Conservation (phyloP, 2,888 invertebrate genomes). For the Drosophila pseudotakahashii region DNA sequence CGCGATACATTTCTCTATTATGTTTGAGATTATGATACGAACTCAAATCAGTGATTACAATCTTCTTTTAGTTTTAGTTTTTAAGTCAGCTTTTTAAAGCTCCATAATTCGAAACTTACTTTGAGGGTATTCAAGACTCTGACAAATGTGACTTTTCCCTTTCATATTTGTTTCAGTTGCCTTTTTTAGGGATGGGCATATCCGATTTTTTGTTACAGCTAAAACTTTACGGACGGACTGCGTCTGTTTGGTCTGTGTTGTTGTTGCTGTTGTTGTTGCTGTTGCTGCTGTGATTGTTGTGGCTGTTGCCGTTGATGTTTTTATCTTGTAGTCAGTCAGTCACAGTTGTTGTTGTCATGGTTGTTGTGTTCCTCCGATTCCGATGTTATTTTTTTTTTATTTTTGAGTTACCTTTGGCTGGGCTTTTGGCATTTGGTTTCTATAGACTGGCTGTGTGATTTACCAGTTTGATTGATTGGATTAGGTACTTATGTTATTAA, state of each 20-base stretch:
- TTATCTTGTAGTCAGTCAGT: conserved; percentile 79
- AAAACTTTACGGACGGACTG: conserved; percentile 58
- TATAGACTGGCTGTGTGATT: conserved; percentile 68
- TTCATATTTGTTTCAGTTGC: conserved; percentile 35
- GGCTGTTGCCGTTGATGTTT: conserved; percentile 79
- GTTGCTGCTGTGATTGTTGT: conserved; percentile 45
- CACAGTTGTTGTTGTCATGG: conserved; percentile 57
- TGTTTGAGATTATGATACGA: too few relatives aligned
- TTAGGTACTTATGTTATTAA: conserved; percentile 83
- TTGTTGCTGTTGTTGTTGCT: conserved; percentile 48
- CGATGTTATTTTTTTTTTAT: conserved; percentile 18
- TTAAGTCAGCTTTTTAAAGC: conserved; percentile 7
- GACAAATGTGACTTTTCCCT: conserved; percentile 32
- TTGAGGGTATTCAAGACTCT: conserved; percentile 38
- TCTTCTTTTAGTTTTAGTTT: neutral
- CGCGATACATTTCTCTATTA: too few relatives aligned
- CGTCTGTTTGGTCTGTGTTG: conserved; percentile 9
- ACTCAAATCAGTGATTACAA: too few relatives aligned
- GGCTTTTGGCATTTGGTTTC: conserved; percentile 65
- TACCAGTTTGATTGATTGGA: conserved; percentile 83
- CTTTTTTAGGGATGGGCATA: conserved; percentile 82
- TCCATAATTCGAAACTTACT: conserved; percentile 4
- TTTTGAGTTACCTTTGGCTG: conserved; percentile 64
- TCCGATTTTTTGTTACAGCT: conserved; percentile 79
- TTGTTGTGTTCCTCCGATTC: conserved; percentile 33